Evolutionary conservation across 2,888 invertebrate species (phyloP), one percentile per base, ranked within the genome.

Genomic region (Ligdia adustata): DNA sequence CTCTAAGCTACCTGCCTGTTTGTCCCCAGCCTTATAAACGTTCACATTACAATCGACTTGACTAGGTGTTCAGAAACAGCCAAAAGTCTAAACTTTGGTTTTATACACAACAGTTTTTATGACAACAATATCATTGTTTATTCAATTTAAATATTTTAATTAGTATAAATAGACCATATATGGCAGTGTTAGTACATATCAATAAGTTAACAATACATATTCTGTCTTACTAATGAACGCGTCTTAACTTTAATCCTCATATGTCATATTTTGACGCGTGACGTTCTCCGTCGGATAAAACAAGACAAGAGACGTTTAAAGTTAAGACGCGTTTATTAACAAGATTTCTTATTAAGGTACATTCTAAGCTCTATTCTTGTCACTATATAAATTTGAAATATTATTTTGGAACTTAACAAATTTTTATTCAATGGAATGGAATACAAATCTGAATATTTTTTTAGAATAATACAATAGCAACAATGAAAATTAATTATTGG

Each of bases 11-110:
- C n/a, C n/a, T n/a, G n/a, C n/a, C n/a, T n/a, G n/a, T n/a, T n/a
- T n/a, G n/a, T n/a, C n/a, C n/a, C n/a, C n/a, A n/a, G n/a, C n/a
- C n/a, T n/a, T n/a, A n/a, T n/a, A n/a, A 66, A 69, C 56, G 46
- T 76, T 77, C 70, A 79, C 73, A 75, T 66, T 73, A 74, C 64
- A 75, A 74, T 75, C 75, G 82, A 86, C 83, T 86, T 87, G 79
- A 79, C 82, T 63, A 64, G 72, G 71, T 72, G 72, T 74, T 65
- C 69, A 76, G 70, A 66, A 82, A 83, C 82, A 78, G 68, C 79
- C 81, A 69, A 75, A 70, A 63, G 72, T 79, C 75, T 72, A 72
- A 72, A 83, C 87, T 87, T 89, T 89, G 86, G 89, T 86, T 83
- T 69, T 67, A 15, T 63, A 77, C 72, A 80, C 80, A 82, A 82